Evolutionary conservation across 2,797 vertebrate genomes (phyloP).

Genomic region (Varecia variegata): DNA sequence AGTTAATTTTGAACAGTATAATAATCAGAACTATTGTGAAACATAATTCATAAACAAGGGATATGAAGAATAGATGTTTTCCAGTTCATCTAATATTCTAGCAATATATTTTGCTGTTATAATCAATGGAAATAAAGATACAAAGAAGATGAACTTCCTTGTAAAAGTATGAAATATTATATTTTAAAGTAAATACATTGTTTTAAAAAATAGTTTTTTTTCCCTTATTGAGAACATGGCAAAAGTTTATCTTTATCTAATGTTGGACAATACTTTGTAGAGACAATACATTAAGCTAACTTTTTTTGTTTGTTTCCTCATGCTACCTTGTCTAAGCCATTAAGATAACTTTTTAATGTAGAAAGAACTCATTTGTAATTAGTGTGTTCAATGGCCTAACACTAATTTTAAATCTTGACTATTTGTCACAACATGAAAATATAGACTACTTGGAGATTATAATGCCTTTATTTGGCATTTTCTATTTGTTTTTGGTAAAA

Average conservation of each 20-base stretch:
- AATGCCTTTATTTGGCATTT: background rate
- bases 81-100: background rate
- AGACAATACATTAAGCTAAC: background rate
- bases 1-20: background rate
- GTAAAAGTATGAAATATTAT: background rate
- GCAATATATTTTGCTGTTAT: background rate
- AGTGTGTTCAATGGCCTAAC: background rate
- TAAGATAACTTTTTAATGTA: background rate
- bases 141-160: background rate
- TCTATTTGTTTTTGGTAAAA: background rate
- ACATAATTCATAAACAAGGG: background rate
- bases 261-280: background rate
- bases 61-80: background rate
- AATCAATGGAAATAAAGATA: background rate
- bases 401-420: background rate
- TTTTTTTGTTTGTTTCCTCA: background rate
- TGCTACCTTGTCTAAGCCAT: background rate
- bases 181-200: background rate
- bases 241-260: background rate
- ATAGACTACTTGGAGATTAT: background rate
- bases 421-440: background rate
- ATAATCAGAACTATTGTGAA: slow-evolving; percentile 34
- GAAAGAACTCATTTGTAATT: background rate
- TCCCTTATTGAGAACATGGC: background rate
- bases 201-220: background rate